phyloP scores from a whole-genome alignment of 2,888 invertebrate genomes.

The Cryptocephalus primarius region DNA sequence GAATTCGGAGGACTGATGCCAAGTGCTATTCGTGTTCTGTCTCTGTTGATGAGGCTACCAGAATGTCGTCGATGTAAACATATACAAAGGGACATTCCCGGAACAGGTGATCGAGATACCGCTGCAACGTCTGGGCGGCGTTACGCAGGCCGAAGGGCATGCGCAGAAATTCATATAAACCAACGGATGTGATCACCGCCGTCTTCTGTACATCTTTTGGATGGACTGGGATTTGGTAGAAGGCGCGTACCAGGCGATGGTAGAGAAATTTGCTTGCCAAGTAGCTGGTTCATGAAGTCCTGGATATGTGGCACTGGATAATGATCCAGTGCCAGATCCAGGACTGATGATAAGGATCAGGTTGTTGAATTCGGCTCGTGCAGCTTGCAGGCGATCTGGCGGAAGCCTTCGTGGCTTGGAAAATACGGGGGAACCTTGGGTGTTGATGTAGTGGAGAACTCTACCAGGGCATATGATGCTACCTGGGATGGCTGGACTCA shows the following conservation, averaged over 20 bases:
- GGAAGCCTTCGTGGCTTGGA: conserved; percentile 2
- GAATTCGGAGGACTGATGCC: conserved; percentile 1
- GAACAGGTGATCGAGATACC: conserved; percentile 6
- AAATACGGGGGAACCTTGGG: neutral
- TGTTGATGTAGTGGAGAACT: conserved; percentile 1
- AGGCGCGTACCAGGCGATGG: neutral
- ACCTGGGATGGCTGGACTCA: neutral
- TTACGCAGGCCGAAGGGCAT: conserved; percentile 7
- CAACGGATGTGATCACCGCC: conserved; percentile 5
- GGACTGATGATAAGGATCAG: neutral
- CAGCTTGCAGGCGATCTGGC: conserved; percentile 1
- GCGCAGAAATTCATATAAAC: conserved; percentile 4
- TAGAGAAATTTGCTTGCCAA: conserved; percentile 1
- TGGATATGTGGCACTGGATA: conserved; percentile 3
- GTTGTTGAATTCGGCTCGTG: conserved; percentile 3
- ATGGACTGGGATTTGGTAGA: conserved; percentile 2
- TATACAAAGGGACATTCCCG: conserved; percentile 2
- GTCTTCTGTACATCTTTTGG: conserved; percentile 2
- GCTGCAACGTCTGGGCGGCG: conserved; percentile 6
- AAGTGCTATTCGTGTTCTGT: conserved; percentile 3
- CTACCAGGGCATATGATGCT: neutral
- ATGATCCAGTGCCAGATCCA: neutral
- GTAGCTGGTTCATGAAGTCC: conserved; percentile 1
- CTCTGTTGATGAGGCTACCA: conserved; percentile 2
- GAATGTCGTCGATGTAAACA: conserved; percentile 6